Evolutionary conservation across 1,140 invertebrate species (phyloP), one percentile per base, ranked within the genome.

Genomic region (Pararge aegeria): DNA sequence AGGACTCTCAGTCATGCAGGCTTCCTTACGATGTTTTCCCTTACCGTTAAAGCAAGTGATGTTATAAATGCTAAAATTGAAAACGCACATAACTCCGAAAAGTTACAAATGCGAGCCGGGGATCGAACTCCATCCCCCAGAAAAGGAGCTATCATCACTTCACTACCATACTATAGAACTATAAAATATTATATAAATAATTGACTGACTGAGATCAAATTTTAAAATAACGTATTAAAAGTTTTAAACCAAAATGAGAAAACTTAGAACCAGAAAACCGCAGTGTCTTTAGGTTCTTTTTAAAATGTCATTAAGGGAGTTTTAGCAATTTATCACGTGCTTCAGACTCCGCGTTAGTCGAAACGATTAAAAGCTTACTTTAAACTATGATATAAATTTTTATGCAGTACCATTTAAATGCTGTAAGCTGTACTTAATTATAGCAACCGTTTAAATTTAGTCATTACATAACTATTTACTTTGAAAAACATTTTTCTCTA

Each of bases 331-430:
- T 21, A 46, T 46, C 44, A 46, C 19, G 20, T 2, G 15, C 18
- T 21, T n/a, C 12, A 20, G 44, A 46, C 44, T 21, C 12, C 19
- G 20, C 19, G 44, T 46, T 46, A 46, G 44, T 46, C 44, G 10
- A 21, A 46, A 21, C 15, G 18, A n/a, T 46, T 12, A 12, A 46
- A 46, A 12, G 18, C 44, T n/a, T 20, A 46, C 20, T 20, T 46
- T n/a, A 21, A 46, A 12, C 20, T 46, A 46, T 46, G 18, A 46
- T 24, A 24, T 24, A n/a, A 42, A 18, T 42, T 37, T 18, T 42
- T 42, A 16, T 42, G 20, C 38, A 46, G 0, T 46, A 18, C 10
- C 2, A 46, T 46, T 42, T 42, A 42, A 42, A 42, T 6, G 4
- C 16, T 42, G 16, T 42, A 18, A 34, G 13, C 38, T 42, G 38